These are phyloP conservation scores for Caenorhabditis uteleia DNA, from an alignment of 2,888 invertebrate species.

Conservation along the genomic window DNA sequence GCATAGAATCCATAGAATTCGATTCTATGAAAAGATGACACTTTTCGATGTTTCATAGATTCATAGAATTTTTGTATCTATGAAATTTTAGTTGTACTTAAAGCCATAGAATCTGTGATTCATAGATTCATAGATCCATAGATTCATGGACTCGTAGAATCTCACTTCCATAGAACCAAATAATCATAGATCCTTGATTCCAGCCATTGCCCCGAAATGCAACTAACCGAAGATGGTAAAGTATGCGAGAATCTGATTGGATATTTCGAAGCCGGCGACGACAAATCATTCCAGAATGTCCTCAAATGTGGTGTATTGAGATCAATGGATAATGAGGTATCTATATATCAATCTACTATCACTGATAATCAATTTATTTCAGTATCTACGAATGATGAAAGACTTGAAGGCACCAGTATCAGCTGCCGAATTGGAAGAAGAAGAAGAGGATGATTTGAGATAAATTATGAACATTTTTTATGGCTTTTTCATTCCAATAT, in stretches of 20 bases:
- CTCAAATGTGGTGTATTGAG: conserved; percentile 53
- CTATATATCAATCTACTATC: neutral
- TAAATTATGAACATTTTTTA: conserved; percentile 3
- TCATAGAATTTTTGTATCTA: too few species aligned
- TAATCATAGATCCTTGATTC: too few species aligned
- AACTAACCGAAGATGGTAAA: conserved; percentile 51
- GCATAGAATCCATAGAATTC: too few species aligned
- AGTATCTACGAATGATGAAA: conserved; percentile 59
- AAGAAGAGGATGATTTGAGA: conserved; percentile 47
- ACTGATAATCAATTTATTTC: conserved; percentile 8
- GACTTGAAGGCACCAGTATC: conserved; percentile 43
- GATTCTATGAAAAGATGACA: too few species aligned
- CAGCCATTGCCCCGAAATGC: conserved; percentile 45
- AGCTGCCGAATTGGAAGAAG: conserved; percentile 22
- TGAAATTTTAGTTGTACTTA: too few species aligned
- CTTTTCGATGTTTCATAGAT: too few species aligned
- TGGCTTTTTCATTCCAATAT: too few species aligned
- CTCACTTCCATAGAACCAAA: too few species aligned
- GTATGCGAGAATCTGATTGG: conserved; percentile 55
- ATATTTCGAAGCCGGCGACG: conserved; percentile 68
- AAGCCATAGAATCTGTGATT: too few species aligned
- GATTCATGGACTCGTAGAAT: too few species aligned
- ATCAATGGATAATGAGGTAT: conserved; percentile 65
- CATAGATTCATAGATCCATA: too few species aligned
- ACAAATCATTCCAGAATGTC: conserved; percentile 66